phyloP scores from a whole-genome alignment of 2,113 vertebrate genomes.

The Antigone vipio region DNA sequence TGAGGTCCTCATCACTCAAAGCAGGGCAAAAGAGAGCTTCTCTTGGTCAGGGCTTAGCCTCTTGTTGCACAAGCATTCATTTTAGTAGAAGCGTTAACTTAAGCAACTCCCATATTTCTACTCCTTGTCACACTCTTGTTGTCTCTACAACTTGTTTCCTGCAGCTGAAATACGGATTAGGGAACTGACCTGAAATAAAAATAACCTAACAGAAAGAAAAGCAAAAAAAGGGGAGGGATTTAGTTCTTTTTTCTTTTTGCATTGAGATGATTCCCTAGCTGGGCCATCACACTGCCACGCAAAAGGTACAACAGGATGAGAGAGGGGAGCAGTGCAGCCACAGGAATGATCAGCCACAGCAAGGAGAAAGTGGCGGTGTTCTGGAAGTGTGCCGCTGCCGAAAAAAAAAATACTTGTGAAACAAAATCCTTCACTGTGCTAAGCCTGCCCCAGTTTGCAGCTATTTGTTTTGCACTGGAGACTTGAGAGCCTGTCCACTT shows the following conservation, averaged over 20 bases:
- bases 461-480: background rate
- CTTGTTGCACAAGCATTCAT: background rate
- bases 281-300: background rate
- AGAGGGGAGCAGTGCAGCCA: background rate
- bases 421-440: background rate
- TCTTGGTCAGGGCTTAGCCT: background rate
- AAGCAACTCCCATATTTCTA: background rate
- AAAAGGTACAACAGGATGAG: background rate
- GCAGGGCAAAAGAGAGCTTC: background rate
- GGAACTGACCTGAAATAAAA: background rate
- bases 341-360: background rate
- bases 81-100: background rate
- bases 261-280: background rate
- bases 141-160: background rate
- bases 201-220: background rate
- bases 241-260: background rate
- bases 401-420: background rate
- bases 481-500: background rate
- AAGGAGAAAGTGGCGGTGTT: background rate
- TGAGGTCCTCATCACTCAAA: background rate
- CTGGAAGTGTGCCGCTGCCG: background rate
- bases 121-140: background rate
- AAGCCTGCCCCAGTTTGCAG: background rate
- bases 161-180: background rate
- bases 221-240: background rate